Percentiles rank a stretch among this genome's conserved stretches.
Evolutionary conservation across 2,113 vertebrate species (phyloP).

Genomic region (Callithrix jacchus): DNA sequence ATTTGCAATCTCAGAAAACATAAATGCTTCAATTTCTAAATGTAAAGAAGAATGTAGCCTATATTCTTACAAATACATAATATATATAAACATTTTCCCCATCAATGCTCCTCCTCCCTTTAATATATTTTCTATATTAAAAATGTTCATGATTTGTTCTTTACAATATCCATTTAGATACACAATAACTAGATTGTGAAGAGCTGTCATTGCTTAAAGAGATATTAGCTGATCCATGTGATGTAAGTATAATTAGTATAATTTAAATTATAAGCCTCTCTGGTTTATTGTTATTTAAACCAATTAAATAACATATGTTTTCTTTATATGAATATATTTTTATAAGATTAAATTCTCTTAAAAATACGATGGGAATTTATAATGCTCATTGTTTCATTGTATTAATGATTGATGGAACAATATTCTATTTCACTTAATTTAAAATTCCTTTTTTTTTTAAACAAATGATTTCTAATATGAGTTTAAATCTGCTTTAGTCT

Average conservation of each 20-base stretch:
- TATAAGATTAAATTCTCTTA: neutral
- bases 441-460: neutral
- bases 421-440: neutral
- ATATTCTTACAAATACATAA: neutral
- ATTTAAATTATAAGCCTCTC: neutral
- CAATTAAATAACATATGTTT: neutral
- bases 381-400: neutral
- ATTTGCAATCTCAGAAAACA: conserved; percentile 20
- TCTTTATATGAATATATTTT: neutral
- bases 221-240: neutral
- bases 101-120: neutral
- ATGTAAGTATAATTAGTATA: conserved; percentile 36
- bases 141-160: neutral
- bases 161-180: neutral
- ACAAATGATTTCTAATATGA: neutral
- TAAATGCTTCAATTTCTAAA: neutral
- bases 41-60: neutral
- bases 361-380: neutral
- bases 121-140: neutral
- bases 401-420: neutral
- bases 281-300: conserved; percentile 31
- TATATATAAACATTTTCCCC: no score
- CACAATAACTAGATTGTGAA: conserved; percentile 2
- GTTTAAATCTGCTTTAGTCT: neutral
- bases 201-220: neutral